phyloP scores from a whole-genome alignment of 1,140 invertebrate species.

The Eubasilissa regina region DNA sequence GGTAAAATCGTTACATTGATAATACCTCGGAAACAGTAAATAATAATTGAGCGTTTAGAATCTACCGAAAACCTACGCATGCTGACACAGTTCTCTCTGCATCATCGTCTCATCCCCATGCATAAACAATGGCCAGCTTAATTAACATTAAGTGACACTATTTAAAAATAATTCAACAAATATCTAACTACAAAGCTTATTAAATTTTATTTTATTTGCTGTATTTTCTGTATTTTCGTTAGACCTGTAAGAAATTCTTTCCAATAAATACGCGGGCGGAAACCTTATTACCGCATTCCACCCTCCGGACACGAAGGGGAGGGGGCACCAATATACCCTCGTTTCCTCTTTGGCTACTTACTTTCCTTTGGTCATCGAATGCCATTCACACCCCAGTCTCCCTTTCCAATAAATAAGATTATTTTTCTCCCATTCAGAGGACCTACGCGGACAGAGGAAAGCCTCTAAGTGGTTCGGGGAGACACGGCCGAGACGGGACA shows the following conservation, averaged over 20 bases:
- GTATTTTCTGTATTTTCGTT: neutral
- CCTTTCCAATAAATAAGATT: constrained; percentile 59
- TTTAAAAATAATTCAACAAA: too few species aligned
- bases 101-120: too few species aligned
- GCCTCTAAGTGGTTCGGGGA: constrained; percentile 34
- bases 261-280: constrained; percentile 58
- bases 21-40: too few species aligned
- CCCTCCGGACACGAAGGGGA: constrained; percentile 50
- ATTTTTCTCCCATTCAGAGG: constrained; percentile 42
- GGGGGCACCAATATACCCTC: constrained; percentile 29
- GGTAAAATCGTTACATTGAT: too few species aligned
- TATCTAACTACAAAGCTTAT: too few species aligned
- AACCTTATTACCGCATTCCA: constrained; percentile 57
- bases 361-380: constrained; percentile 58
- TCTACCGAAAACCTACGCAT: too few species aligned
- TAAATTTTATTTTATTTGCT: too few species aligned
- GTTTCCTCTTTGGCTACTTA: constrained; percentile 50
- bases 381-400: constrained; percentile 50
- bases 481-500: neutral
- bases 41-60: too few species aligned
- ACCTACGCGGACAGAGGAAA: constrained; percentile 19
- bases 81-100: too few species aligned
- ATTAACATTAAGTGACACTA: too few species aligned
- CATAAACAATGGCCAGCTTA: too few species aligned
- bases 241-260: constrained; percentile 31